Percentiles rank a stretch among this genome's conserved stretches.
phyloP scores from a whole-genome alignment of 2,113 vertebrate genomes.

The Catharus bicknelli region DNA sequence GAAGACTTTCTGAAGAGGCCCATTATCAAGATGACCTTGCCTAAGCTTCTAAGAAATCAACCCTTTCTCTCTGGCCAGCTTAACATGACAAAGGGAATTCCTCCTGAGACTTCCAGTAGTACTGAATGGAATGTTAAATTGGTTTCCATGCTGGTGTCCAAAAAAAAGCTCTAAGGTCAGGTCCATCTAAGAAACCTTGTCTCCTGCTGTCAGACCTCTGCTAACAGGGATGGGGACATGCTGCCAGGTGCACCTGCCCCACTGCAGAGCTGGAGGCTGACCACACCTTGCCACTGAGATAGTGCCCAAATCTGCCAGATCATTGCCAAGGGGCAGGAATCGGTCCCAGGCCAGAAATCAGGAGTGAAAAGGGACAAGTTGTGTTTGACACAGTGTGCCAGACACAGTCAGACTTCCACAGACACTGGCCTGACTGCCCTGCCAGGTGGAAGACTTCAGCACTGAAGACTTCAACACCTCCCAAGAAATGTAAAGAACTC shows the following conservation, averaged over 20 bases:
- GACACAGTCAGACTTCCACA: background rate
- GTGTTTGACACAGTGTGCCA: background rate
- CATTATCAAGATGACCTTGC: background rate
- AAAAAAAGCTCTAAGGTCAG: background rate
- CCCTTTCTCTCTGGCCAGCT: background rate
- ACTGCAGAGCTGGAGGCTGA: background rate
- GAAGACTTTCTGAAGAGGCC: background rate
- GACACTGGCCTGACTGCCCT: background rate
- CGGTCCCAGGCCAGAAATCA: background rate
- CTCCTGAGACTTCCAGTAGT: background rate
- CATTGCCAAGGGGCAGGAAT: background rate
- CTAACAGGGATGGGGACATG: background rate
- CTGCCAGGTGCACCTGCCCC: background rate
- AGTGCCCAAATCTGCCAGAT: background rate
- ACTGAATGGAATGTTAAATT: fast-evolving
- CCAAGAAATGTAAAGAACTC: background rate
- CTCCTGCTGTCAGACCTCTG: background rate
- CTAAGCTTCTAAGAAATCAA: background rate
- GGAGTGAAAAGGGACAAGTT: background rate
- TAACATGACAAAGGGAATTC: background rate
- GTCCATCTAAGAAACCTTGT: background rate
- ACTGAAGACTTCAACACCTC: background rate
- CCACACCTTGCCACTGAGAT: background rate
- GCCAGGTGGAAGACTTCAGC: background rate
- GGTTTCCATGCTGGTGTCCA: background rate